Percentiles rank a stretch among this genome's conserved stretches.
Conservation (phyloP, 2,113 vertebrate species). For the Sylvia atricapilla region DNA sequence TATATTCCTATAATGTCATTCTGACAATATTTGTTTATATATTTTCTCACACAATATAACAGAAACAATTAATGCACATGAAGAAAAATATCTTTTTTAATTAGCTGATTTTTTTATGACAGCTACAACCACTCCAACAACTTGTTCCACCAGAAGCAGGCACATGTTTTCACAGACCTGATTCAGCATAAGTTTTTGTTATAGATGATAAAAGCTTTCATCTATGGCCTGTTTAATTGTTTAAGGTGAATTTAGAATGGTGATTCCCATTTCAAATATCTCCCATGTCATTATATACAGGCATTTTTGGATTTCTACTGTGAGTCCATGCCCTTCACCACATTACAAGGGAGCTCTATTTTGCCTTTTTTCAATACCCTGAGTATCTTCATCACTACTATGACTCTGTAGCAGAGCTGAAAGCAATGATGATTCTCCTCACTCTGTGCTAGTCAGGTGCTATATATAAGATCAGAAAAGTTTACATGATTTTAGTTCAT, state of each 20-base stretch:
- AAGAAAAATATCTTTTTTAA: not conserved
- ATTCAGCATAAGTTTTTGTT: not conserved
- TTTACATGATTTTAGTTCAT: constrained; percentile 33
- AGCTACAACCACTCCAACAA: not conserved
- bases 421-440: constrained; percentile 39
- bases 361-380: not conserved
- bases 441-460: constrained; percentile 6
- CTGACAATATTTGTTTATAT: not conserved
- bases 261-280: not conserved
- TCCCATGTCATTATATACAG: not conserved
- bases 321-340: not conserved
- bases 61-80: not conserved
- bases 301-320: not conserved
- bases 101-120: not conserved
- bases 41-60: not conserved
- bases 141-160: not conserved
- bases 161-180: not conserved
- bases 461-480: constrained; percentile 29
- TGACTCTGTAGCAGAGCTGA: not conserved
- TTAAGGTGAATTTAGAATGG: not conserved
- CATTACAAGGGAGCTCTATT: accelerated
- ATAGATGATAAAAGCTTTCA: not conserved
- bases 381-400: not conserved
- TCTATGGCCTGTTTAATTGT: not conserved
- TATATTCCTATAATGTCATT: not conserved